Evolutionary conservation across 2,113 vertebrate genomes (phyloP).

Genomic region (Ageneiosus marmoratus): DNA sequence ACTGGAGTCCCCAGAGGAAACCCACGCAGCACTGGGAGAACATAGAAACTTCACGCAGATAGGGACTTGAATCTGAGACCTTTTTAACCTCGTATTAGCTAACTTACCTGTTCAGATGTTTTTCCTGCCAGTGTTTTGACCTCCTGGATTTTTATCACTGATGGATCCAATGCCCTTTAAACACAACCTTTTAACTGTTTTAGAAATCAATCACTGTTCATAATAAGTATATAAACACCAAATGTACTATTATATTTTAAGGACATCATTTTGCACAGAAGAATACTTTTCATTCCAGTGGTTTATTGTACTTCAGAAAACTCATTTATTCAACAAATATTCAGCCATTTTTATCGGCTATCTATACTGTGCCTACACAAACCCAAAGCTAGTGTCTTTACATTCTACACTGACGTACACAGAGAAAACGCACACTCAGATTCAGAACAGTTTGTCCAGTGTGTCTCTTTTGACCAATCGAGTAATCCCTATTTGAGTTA

Average conservation of each 20-base stretch:
- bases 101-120: too few species aligned
- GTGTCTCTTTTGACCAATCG: conserved; percentile 1
- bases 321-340: not conserved
- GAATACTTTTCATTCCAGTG: not conserved
- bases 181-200: too few species aligned
- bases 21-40: too few species aligned
- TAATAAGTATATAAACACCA: too few species aligned
- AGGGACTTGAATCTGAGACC: too few species aligned
- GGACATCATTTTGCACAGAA: not conserved
- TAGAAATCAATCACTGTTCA: too few species aligned
- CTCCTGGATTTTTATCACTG: too few species aligned
- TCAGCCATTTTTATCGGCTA: not conserved
- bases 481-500: not conserved
- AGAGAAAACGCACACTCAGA: not conserved
- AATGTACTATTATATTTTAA: not conserved
- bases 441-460: not conserved
- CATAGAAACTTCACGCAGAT: too few species aligned
- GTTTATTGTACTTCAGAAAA: not conserved
- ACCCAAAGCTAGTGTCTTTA: not conserved
- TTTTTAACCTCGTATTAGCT: too few species aligned
- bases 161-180: too few species aligned
- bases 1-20: not conserved
- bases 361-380: not conserved
- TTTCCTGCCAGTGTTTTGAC: too few species aligned
- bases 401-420: not conserved